A percentile compares a stretch with the other conserved stretches of the same genome.
These are phyloP conservation scores for Alces alces DNA, from an alignment of 2,113 vertebrate genomes.

Conservation along the genomic window DNA sequence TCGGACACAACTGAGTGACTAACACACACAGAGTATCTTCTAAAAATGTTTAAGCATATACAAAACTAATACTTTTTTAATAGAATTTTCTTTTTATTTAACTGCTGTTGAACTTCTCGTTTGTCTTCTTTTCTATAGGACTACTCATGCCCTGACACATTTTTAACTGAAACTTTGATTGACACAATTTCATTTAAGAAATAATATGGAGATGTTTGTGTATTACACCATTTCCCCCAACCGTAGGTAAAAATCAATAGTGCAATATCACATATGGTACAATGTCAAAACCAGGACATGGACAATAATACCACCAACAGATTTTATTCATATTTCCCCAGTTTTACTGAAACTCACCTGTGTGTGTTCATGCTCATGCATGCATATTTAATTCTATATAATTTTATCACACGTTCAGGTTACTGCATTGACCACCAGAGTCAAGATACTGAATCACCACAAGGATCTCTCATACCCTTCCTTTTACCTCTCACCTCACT, in stretches of 20 bases:
- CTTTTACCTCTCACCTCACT: not conserved
- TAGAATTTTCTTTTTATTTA: not conserved
- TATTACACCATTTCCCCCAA: not conserved
- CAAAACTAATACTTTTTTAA: not conserved
- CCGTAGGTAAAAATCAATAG: not conserved
- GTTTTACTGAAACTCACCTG: not conserved
- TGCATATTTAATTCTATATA: not conserved
- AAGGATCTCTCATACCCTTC: not conserved
- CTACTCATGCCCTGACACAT: not conserved
- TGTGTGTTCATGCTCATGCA: not conserved
- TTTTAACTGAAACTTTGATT: not conserved
- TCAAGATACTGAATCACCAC: not conserved
- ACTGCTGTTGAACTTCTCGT: not conserved
- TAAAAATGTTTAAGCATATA: not conserved
- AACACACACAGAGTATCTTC: not conserved
- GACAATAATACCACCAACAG: not conserved
- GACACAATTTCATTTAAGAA: not conserved
- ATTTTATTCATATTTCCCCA: not conserved
- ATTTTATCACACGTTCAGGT: not conserved
- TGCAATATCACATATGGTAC: not conserved
- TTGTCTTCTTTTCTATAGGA: not conserved
- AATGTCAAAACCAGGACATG: not conserved
- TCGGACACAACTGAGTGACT: not conserved
- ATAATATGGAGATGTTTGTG: not conserved
- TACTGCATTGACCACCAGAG: not conserved